phyloP scores from a whole-genome alignment of 2,888 invertebrate species.

The Stenurella melanura region DNA sequence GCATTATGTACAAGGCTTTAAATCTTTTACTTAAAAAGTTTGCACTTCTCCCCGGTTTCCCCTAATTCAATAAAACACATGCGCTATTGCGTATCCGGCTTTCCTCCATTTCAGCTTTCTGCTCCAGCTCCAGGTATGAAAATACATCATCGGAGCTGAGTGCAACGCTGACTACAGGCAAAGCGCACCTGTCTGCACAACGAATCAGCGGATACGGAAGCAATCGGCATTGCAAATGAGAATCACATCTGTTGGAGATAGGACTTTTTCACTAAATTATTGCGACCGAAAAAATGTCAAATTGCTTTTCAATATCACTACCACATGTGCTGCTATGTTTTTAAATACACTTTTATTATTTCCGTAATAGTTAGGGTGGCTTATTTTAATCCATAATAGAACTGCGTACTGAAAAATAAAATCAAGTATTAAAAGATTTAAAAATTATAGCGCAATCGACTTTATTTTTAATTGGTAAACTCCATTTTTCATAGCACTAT shows the following conservation, averaged over 20 bases:
- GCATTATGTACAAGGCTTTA: constrained; percentile 17
- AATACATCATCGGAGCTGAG: constrained; percentile 15
- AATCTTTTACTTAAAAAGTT: constrained; percentile 29
- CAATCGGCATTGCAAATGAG: constrained; percentile 58
- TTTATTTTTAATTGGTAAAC: no score
- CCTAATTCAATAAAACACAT: constrained; percentile 32
- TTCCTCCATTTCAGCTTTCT: constrained; percentile 7
- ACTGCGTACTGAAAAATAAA: background rate
- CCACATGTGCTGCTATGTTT: background rate
- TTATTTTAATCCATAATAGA: background rate
- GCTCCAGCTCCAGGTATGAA: constrained; percentile 25
- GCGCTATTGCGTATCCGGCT: constrained; percentile 18
- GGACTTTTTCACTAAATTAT: constrained; percentile 53
- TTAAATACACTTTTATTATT: background rate
- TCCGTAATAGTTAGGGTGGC: background rate
- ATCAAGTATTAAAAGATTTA: no score
- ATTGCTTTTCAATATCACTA: background rate
- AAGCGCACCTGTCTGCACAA: constrained; percentile 30
- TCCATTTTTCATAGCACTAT: no score
- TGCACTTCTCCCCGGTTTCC: constrained; percentile 22
- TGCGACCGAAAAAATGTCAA: constrained; percentile 44
- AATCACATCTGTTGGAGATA: constrained; percentile 49
- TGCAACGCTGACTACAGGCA: constrained; percentile 8
- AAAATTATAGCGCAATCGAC: no score
- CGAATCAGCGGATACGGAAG: constrained; percentile 45